A percentile compares a stretch with the other conserved stretches of the same genome.
Evolutionary conservation across 2,113 vertebrate species (phyloP).

Genomic region (Barnardius zonarius): DNA sequence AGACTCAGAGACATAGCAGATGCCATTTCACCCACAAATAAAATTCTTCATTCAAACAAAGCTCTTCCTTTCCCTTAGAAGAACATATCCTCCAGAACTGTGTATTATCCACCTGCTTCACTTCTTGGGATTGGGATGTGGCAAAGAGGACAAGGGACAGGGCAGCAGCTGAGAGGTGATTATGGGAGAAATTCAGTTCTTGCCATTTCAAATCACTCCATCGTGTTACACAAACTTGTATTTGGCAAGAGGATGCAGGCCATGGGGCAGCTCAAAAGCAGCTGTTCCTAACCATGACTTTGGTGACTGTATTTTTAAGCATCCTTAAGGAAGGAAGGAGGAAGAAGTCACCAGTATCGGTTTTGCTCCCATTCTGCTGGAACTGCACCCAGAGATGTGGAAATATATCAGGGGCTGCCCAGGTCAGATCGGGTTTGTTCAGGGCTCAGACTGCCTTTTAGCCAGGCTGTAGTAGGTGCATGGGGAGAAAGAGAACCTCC

Average conservation of each 20-base stretch:
- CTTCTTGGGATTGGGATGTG: background rate
- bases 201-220: background rate
- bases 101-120: background rate
- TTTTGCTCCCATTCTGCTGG: background rate
- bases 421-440: background rate
- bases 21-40: background rate
- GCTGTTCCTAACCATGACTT: background rate
- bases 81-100: background rate
- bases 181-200: background rate
- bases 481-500: background rate
- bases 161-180: background rate
- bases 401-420: background rate
- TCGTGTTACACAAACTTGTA: rapidly evolving
- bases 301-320: background rate
- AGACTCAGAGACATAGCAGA: background rate
- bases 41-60: background rate
- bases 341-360: background rate
- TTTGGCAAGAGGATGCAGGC: background rate
- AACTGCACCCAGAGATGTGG: background rate
- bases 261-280: background rate
- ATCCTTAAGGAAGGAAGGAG: background rate
- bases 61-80: background rate
- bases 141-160: background rate
- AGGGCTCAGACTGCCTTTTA: background rate
- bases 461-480: background rate